Evolutionary conservation across 2,113 vertebrate species (phyloP).

Genomic region (Syngnathoides biaculeatus): DNA sequence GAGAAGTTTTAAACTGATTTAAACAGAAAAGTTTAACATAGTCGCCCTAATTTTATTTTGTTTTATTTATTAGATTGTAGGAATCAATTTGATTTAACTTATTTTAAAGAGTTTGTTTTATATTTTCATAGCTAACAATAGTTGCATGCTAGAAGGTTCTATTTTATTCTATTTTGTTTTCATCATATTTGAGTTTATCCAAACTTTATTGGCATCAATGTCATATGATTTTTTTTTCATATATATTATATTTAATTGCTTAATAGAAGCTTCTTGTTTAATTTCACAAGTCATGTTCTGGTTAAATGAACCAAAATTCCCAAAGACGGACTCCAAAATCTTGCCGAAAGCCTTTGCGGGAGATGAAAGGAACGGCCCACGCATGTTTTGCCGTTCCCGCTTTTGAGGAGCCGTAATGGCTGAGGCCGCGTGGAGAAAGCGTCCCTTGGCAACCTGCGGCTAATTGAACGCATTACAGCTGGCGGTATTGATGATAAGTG

Average conservation of each 20-base stretch:
- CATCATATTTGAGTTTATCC: not conserved
- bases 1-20: too few species aligned
- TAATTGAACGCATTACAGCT: not conserved
- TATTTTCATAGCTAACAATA: too few species aligned
- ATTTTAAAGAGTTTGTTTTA: too few species aligned
- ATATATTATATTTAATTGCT: too few species aligned
- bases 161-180: not conserved
- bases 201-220: not conserved
- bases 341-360: not conserved
- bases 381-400: not conserved
- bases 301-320: not conserved
- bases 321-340: not conserved
- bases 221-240: not conserved
- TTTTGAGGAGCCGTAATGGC: not conserved
- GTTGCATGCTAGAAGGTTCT: too few species aligned
- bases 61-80: too few species aligned
- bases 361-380: not conserved
- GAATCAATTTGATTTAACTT: too few species aligned
- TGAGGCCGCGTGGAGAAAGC: not conserved
- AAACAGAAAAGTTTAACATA: too few species aligned
- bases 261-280: not conserved
- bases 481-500: conserved; percentile 7
- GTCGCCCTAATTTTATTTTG: too few species aligned
- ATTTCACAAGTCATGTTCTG: not conserved
- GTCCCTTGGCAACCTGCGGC: not conserved